Evolutionary conservation across 1,140 invertebrate genomes (phyloP), one percentile per base, ranked within the genome.

Genomic region (Phymorhynchus buccinoides): DNA sequence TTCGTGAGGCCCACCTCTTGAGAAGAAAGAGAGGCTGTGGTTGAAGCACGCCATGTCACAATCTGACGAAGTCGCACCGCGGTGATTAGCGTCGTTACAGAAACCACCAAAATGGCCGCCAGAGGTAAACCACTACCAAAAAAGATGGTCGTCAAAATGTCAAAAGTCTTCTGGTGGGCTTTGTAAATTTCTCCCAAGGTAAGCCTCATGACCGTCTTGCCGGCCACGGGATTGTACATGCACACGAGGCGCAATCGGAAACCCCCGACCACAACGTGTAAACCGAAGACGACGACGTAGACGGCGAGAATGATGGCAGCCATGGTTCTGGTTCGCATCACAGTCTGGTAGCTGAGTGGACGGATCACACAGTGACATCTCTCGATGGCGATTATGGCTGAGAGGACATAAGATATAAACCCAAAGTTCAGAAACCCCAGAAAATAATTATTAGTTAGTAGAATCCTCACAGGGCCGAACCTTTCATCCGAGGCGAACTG

Each of bases 311-410:
- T n/a, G 66, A 71, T n/a, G 18, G 30, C 30, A 7, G 66, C 66
- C 66, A 32, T 71, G 30, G 66, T 71, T 30, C 66, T 22, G 14
- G 66, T 71, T 30, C 30, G 18, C 14, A 71, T 14, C 18, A 71
- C 9, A 71, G 66, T 71, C 30, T 71, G 66, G 66, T 22, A 71
- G 9, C 30, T 14, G 6, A 71, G 66, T 71, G 66, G 66, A 9
- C 7, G 14, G 22, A 71, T 6, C 14, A 71, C 30, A n/a, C 66
- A 71, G 9, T 16, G 30, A 30, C 66, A 71, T n/a, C 66, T 9
- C 66, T 71, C 66, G 66, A 14, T 71, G 9, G 66, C 66, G 66
- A 71, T 71, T 14, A 71, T n/a, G 66, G 66, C 66, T 9, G 66
- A 12, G 6, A 71, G 22, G 66, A 71, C 7, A 7, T 71, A 30